These are phyloP conservation scores for Lasioglossum lativentre DNA, from an alignment of 2,888 invertebrate genomes.

Conservation along the genomic window DNA sequence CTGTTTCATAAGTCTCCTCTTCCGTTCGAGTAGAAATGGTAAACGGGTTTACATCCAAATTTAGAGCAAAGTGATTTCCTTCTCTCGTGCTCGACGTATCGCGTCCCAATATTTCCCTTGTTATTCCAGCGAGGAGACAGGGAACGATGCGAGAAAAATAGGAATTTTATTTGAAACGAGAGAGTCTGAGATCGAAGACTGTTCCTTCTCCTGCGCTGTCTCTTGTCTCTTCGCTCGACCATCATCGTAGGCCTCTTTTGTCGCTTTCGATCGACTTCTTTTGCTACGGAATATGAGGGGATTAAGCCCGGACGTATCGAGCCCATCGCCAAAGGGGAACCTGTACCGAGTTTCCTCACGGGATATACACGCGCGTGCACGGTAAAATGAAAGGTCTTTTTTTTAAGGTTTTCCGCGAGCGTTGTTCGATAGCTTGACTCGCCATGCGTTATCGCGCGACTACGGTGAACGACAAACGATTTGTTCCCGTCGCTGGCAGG, in stretches of 20 bases:
- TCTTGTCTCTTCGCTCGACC: slow-evolving; percentile 18
- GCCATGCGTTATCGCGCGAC: slow-evolving; percentile 26
- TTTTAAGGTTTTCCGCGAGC: neutral
- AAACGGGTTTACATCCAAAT: slow-evolving; percentile 7
- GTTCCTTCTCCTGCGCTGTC: slow-evolving; percentile 25
- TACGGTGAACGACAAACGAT: slow-evolving; percentile 37
- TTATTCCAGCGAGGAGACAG: neutral
- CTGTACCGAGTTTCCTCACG: slow-evolving; percentile 24
- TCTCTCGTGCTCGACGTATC: neutral
- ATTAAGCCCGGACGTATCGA: slow-evolving; percentile 56
- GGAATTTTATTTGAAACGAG: slow-evolving; percentile 19
- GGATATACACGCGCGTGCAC: neutral
- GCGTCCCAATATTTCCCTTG: neutral
- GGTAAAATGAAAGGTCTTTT: neutral
- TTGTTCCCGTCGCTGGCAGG: slow-evolving; percentile 35
- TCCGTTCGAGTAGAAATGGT: neutral
- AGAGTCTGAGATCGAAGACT: slow-evolving; percentile 35
- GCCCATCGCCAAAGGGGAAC: slow-evolving; percentile 37
- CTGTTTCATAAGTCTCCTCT: neutral
- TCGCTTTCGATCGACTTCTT: slow-evolving; percentile 31
- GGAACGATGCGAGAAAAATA: neutral
- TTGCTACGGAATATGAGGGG: slow-evolving; percentile 53
- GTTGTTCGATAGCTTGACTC: slow-evolving; percentile 16
- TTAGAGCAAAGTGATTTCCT: slow-evolving; percentile 2
- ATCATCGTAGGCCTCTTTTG: slow-evolving; percentile 23